Evolutionary conservation across 2,113 vertebrate species (phyloP), one percentile per base, ranked within the genome.

Genomic region (Nestor notabilis): DNA sequence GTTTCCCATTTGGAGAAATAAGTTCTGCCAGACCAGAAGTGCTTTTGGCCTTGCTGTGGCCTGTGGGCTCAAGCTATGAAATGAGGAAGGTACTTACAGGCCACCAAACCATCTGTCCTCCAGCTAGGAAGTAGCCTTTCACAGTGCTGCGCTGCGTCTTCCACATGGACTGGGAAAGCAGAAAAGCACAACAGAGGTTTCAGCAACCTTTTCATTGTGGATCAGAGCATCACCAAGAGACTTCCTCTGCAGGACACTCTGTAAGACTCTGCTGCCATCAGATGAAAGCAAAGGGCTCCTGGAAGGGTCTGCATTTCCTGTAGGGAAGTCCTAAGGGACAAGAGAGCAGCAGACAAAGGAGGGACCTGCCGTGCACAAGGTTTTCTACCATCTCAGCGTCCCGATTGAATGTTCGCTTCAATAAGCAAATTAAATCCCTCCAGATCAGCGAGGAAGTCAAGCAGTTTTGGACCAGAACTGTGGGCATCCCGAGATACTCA

Each of bases 31-130:
- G 19, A 49, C 47, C 64, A 88, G 20, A 9, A 21, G 28, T 1
- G 17, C 18, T 27, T 28, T 9, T 60, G 52, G 60, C 2, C 55
- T 39, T 47, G 60, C 52, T 31, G 41, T 44, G 41, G 50, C 31
- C 5, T 21, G 7, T 24, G 49, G 52, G 43, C 27, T 20, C 6
- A 20, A n/a, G 16, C n/a, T 47, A 52, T 2, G 55, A 11, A 11
- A 39, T 0, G 1, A 9, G 31, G 10, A 24, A 27, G 72, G 1
- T 76, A 98, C 99, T 99, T 95, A 99, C 99, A 2, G 99, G 99
- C 99, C 99, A 99, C 99, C 99, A 99, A 41, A 98, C 98, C 99
- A 99, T 99, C 97, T 97, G 97, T 71, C 99, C 99, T 79, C 99
- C 99, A 9, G 99, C 99, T 20, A 99, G 97, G 94, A 99, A 99